Percentiles rank a stretch among this genome's conserved stretches.
These are phyloP conservation scores for Phragmatobia fuliginosa DNA, from an alignment of 2,888 invertebrate genomes.

Conservation along the genomic window DNA sequence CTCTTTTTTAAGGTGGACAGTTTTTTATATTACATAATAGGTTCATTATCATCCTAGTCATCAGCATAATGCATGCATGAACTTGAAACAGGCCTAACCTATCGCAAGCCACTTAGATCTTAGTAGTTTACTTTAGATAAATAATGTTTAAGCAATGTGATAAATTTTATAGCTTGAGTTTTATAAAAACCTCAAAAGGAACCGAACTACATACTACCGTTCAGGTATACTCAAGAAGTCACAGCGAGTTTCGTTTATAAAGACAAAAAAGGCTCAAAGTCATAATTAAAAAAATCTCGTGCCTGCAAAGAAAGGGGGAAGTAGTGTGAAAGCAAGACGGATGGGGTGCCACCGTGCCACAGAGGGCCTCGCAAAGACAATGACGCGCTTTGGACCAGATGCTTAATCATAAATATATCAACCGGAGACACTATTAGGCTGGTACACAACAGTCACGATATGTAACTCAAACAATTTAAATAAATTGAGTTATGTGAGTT, in stretches of 20 bases:
- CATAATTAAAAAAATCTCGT: conserved; percentile 87
- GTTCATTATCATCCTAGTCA: no score
- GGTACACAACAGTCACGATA: conserved; percentile 53
- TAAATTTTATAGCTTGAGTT: neutral
- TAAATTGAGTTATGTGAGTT: no score
- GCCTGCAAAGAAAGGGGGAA: conserved; percentile 84
- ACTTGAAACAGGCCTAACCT: no score
- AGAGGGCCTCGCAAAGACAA: conserved; percentile 82
- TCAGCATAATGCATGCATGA: no score
- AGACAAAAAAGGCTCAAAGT: conserved; percentile 85
- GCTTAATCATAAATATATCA: conserved; percentile 87
- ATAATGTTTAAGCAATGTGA: neutral
- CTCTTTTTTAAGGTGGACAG: no score
- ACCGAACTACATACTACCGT: conserved; percentile 49
- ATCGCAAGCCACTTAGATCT: no score
- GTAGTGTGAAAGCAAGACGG: conserved; percentile 83
- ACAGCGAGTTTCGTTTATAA: conserved; percentile 56
- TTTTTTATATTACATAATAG: no score
- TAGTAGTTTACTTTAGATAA: no score
- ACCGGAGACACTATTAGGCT: conserved; percentile 68
- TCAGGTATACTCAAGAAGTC: conserved; percentile 51
- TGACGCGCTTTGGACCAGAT: conserved; percentile 80
- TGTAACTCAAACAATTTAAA: neutral
- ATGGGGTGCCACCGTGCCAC: conserved; percentile 82
- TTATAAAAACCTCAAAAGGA: conserved; percentile 20